Conservation (phyloP, 2,113 vertebrate species). For the Pterophyllum scalare region DNA sequence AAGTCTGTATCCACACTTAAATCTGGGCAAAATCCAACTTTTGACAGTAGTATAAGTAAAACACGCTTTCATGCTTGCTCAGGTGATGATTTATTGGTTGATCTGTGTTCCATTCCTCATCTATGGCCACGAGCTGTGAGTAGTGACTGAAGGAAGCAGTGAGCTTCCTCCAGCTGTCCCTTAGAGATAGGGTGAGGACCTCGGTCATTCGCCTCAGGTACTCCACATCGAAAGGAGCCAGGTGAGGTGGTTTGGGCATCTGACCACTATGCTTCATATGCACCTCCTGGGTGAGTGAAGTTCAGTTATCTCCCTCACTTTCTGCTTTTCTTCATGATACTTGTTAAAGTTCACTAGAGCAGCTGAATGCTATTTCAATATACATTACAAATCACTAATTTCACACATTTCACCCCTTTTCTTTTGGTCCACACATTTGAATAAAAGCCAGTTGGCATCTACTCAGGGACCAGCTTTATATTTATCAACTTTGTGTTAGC, state of each 20-base stretch:
- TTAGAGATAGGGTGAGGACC: too few species aligned
- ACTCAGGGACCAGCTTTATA: conserved; percentile 33
- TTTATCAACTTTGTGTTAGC: conserved; percentile 39
- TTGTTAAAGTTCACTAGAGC: neutral
- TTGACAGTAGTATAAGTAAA: too few species aligned
- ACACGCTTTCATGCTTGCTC: too few species aligned
- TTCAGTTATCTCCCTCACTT: neutral
- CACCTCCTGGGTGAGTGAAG: neutral
- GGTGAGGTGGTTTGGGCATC: too few species aligned
- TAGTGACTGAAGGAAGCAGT: too few species aligned
- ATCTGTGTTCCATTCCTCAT: too few species aligned
- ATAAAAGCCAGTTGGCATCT: conserved; percentile 8
- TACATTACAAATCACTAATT: neutral
- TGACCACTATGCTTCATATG: neutral
- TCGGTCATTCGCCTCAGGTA: too few species aligned
- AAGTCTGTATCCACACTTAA: neutral
- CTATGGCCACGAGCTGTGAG: too few species aligned
- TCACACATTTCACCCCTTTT: neutral
- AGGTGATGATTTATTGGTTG: too few species aligned
- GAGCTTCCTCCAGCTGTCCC: too few species aligned
- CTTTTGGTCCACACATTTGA: neutral
- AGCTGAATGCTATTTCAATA: neutral
- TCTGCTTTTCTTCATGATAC: neutral
- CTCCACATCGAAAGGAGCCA: neutral
- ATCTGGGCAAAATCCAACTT: neutral